phyloP scores from a whole-genome alignment of 2,888 invertebrate genomes.

The Agriopis leucophaearia region DNA sequence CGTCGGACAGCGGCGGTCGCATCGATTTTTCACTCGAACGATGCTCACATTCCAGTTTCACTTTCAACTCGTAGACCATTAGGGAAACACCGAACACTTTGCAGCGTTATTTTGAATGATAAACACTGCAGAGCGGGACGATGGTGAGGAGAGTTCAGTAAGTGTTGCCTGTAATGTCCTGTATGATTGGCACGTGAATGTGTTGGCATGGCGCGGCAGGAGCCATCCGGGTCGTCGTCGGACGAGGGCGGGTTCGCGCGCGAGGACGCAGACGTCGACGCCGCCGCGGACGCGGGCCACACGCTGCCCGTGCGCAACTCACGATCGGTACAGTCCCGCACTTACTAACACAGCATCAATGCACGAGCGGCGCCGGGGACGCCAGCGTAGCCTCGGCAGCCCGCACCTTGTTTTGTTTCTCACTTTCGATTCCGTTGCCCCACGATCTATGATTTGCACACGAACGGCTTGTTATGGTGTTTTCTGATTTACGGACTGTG shows the following conservation, averaged over 20 bases:
- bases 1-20: conserved; percentile 68
- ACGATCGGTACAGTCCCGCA: conserved; percentile 78
- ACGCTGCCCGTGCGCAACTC: conserved; percentile 86
- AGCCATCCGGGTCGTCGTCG: conserved; percentile 83
- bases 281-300: conserved; percentile 76
- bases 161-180: conserved; percentile 64
- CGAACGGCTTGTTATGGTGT: conserved; percentile 76
- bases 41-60: conserved; percentile 71
- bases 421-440: conserved; percentile 74
- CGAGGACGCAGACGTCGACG: conserved; percentile 61
- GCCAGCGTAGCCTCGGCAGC: conserved; percentile 33
- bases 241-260: conserved; percentile 83
- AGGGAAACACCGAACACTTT: conserved; percentile 56
- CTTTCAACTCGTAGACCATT: conserved; percentile 71
- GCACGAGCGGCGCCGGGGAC: conserved; percentile 60
- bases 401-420: conserved; percentile 54
- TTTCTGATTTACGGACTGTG: conserved; percentile 62
- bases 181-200: conserved; percentile 72
- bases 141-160: conserved; percentile 58
- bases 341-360: conserved; percentile 53
- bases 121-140: conserved; percentile 53
- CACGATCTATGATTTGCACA: conserved; percentile 80
- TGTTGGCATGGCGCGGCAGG: conserved; percentile 76
- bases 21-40: conserved; percentile 77
- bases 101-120: conserved; percentile 49